Evolutionary conservation across 2,797 vertebrate genomes (phyloP).

Genomic region (Arrhamphus sclerolepis): DNA sequence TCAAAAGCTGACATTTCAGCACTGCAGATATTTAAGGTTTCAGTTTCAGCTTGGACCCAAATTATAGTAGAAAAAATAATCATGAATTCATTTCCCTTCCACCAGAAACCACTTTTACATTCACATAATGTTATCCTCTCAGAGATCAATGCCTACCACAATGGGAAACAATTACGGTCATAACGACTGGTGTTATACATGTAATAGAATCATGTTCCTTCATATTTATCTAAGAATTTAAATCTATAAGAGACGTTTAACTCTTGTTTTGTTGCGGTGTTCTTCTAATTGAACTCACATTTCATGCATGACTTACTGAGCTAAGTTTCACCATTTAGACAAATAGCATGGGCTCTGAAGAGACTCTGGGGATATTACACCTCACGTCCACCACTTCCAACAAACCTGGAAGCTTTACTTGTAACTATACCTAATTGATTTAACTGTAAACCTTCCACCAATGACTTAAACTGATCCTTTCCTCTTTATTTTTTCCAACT

Average conservation of each 20-base stretch:
- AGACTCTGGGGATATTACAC: conserved; percentile 45
- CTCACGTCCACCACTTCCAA: conserved; percentile 36
- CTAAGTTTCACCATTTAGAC: conserved; percentile 53
- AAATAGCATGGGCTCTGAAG: conserved; percentile 46
- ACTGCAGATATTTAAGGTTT: not conserved
- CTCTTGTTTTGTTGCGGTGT: conserved; percentile 35
- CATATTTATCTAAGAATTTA: conserved; percentile 42
- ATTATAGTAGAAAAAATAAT: conserved; percentile 31
- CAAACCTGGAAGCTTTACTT: conserved; percentile 31
- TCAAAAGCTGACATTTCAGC: conserved; percentile 28
- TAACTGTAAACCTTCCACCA: conserved; percentile 31
- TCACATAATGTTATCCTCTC: conserved; percentile 15
- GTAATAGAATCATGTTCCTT: conserved; percentile 26
- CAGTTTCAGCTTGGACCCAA: conserved; percentile 9
- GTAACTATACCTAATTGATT: conserved; percentile 51
- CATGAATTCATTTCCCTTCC: conserved; percentile 25
- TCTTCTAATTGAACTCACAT: conserved; percentile 40
- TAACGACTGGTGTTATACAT: conserved; percentile 43
- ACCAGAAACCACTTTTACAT: conserved; percentile 21
- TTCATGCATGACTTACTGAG: conserved; percentile 53
- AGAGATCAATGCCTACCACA: conserved; percentile 16
- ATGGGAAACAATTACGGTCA: conserved; percentile 38
- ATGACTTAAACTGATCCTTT: conserved; percentile 47
- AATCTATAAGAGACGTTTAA: conserved; percentile 16
- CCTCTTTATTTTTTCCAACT: not conserved